Evolutionary conservation across 2,113 vertebrate genomes (phyloP).

Genomic region (Gallinago jamesoni): DNA sequence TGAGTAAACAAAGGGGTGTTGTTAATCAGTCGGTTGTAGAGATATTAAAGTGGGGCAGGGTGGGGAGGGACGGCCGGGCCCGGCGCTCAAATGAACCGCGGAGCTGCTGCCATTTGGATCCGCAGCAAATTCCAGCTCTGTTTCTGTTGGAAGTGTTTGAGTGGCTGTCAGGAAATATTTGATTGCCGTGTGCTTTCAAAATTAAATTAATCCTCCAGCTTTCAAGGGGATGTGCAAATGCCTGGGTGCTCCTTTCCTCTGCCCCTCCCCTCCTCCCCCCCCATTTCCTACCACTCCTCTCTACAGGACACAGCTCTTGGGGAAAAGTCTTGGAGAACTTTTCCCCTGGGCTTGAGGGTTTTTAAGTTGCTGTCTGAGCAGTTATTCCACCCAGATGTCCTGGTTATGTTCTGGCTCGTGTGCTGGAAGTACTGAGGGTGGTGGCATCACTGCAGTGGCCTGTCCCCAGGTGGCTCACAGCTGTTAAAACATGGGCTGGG

Average conservation of each 20-base stretch:
- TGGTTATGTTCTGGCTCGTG: not conserved
- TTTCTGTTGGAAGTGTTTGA: constrained; percentile 51
- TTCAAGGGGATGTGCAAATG: not conserved
- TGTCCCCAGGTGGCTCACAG: constrained; percentile 4
- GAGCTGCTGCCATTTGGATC: constrained; percentile 10
- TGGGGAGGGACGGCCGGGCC: not conserved
- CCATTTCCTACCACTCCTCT: not conserved
- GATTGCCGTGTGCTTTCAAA: not conserved
- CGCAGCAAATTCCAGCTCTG: constrained; percentile 50
- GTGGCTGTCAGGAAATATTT: constrained; percentile 11
- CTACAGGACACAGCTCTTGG: not conserved
- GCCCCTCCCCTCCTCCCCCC: no score
- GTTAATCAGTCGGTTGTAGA: not conserved
- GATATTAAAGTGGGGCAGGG: not conserved
- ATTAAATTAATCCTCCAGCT: not conserved
- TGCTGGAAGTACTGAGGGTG: not conserved
- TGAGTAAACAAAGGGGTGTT: not conserved
- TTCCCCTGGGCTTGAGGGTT: not conserved
- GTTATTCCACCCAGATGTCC: not conserved
- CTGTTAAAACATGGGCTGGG: not conserved
- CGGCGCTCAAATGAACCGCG: rapidly evolving
- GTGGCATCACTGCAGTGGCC: not conserved
- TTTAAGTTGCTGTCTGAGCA: not conserved
- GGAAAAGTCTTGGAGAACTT: not conserved
- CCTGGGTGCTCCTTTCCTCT: not conserved